Conservation (phyloP, 1,140 invertebrate species). For the Ceratosolen fusciceps region DNA sequence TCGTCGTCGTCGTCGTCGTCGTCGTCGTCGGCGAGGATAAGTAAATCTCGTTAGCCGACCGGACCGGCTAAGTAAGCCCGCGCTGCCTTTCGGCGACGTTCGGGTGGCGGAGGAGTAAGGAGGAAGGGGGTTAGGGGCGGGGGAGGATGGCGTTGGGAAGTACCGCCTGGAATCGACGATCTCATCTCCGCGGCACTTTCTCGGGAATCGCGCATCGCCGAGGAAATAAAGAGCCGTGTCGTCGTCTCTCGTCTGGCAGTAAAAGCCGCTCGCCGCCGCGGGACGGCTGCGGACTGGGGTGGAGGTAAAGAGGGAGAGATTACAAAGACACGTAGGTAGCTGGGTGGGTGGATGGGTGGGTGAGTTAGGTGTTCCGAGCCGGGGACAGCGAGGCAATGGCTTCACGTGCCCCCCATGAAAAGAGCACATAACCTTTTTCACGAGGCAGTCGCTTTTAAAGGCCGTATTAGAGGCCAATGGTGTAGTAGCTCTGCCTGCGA, state of each 20-base stretch:
- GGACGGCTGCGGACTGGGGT: not conserved
- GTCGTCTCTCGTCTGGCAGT: conserved; percentile 23
- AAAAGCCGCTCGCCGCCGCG: not conserved
- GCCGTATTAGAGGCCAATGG: conserved; percentile 35
- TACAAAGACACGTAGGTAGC: no score
- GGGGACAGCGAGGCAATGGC: not conserved
- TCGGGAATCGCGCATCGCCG: conserved; percentile 22
- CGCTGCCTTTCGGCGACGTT: no score
- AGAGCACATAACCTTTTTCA: conserved; percentile 47
- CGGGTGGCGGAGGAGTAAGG: no score
- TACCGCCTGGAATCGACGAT: conserved; percentile 36
- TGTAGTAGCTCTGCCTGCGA: not conserved
- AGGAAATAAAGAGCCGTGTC: conserved; percentile 40
- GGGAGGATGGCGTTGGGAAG: not conserved
- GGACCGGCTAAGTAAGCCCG: no score
- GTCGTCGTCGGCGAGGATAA: conserved; percentile 12
- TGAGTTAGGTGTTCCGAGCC: not conserved
- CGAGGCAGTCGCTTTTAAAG: not conserved
- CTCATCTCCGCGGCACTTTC: conserved; percentile 31
- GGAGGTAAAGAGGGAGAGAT: no score
- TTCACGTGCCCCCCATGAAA: conserved; percentile 38
- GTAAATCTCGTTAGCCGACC: conserved; percentile 33
- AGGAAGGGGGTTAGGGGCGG: no score
- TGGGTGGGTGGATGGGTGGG: no score
- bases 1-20: conserved; percentile 1